phyloP scores from a whole-genome alignment of 2,113 vertebrate genomes.

The Corythoichthys haematopterus region DNA sequence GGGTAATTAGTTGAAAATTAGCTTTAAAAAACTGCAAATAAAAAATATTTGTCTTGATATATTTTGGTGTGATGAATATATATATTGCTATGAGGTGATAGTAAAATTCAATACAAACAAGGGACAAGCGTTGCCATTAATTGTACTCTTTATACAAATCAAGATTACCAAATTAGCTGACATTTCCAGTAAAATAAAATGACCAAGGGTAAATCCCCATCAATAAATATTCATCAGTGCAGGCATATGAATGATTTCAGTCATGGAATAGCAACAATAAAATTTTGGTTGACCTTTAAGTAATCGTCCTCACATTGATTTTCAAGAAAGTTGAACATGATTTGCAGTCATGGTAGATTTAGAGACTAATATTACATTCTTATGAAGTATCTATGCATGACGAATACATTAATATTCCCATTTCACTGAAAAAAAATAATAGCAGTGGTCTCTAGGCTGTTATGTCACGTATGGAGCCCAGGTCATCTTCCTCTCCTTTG shows the following conservation, averaged over 20 bases:
- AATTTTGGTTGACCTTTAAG: not conserved
- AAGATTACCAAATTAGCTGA: conserved; percentile 12
- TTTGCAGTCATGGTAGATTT: not conserved
- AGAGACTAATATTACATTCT: not conserved
- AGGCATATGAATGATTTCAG: not conserved
- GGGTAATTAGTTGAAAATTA: conserved; percentile 28
- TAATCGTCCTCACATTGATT: conserved; percentile 19
- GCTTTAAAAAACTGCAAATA: conserved; percentile 42
- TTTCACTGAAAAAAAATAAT: conserved; percentile 7
- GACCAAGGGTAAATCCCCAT: not conserved
- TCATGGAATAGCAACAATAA: not conserved
- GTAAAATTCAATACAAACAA: not conserved
- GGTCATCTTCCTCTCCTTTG: conserved; percentile 35
- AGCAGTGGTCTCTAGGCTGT: conserved; percentile 32
- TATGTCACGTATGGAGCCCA: conserved; percentile 30
- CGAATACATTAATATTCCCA: conserved; percentile 8
- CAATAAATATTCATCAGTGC: conserved; percentile 1
- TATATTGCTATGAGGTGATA: not conserved
- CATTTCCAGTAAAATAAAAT: not conserved
- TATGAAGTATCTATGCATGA: not conserved
- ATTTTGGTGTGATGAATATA: not conserved
- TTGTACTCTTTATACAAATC: conserved; percentile 6
- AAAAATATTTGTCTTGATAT: conserved; percentile 18
- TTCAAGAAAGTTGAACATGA: conserved; percentile 8
- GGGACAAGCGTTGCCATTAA: not conserved